Conservation (phyloP, 2,888 invertebrate genomes). For the Parthenolecanium corni region DNA sequence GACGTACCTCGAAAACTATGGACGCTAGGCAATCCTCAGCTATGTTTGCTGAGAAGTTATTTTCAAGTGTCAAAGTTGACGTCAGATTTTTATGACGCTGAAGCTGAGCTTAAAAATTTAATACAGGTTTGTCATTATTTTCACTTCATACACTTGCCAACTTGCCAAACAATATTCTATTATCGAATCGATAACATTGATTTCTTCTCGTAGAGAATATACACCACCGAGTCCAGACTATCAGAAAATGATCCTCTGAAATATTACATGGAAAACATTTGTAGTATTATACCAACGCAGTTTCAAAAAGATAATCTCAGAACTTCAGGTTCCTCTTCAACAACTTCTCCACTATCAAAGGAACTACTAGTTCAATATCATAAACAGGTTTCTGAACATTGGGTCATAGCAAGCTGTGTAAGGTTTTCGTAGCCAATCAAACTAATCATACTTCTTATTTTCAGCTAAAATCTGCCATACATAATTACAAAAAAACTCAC, state of each 20-base stretch:
- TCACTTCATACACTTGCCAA: not conserved
- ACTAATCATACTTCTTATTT: not conserved
- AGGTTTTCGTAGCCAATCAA: not conserved
- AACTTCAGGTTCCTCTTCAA: not conserved
- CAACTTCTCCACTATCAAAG: not conserved
- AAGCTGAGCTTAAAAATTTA: conserved; percentile 90
- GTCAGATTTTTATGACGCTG: conserved; percentile 91
- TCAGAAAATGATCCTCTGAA: conserved; percentile 13
- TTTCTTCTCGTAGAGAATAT: conserved; percentile 8
- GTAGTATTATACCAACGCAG: conserved; percentile 20
- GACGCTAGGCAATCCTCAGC: conserved; percentile 44
- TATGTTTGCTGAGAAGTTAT: conserved; percentile 46
- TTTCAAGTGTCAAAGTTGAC: conserved; percentile 90
- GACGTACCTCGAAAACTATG: conserved; percentile 87
- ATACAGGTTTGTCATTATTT: conserved; percentile 54
- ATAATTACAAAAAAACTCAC: conserved; percentile 29
- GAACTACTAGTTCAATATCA: conserved; percentile 20
- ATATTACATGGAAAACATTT: conserved; percentile 7
- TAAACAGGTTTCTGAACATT: conserved; percentile 16
- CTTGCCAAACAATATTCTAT: not conserved
- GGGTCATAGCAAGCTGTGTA: too few relatives aligned
- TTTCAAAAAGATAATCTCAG: conserved; percentile 11
- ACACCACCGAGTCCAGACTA: conserved; percentile 5
- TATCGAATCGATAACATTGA: not conserved
- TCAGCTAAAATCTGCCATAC: conserved; percentile 30